Base-by-base conservation (phyloP, 2,888 invertebrate genomes). In the Acheta domesticus region DNA sequence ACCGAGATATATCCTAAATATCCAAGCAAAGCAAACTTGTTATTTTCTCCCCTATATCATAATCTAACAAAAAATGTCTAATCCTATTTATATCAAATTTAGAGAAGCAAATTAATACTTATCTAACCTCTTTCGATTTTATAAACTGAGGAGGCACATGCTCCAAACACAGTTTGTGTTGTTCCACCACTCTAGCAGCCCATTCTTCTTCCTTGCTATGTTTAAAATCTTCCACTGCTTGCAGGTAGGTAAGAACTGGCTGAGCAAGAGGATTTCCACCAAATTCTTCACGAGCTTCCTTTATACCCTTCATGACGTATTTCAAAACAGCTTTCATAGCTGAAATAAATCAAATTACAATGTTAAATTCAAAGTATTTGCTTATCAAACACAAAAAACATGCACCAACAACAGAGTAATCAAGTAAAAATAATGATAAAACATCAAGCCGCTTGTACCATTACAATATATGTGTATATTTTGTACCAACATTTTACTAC, bases 61-160 rank as follows among this genome's bases (percentile, higher is more conserved):
- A 36, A 36, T n/a, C 8, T 11, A 3, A 75, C 11, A 23, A 21
- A 20, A 48, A 11, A 50, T 49, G 11, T 48, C 20, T 76, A 76
- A 12, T 14, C 23, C 36, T 5, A 36, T 36, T 36, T 36, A 36
- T 36, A 36, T 36, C 36, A 36, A 36, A 36, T 36, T 36, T 36
- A 36, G 36, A 8, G 8, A 36, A 36, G 36, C 36, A 8, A 36
- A 36, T 36, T 36, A 36, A 36, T 36, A 36, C 8, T 36, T 48
- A 12, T 84, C 88, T 86, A 86, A 93, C 92, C 84, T 89, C 89
- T 85, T 89, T 89, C 76, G 90, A 89, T 83, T 92, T 93, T 76
- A 93, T 87, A 81, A 93, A 86, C 84, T 89, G 89, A 11, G 91
- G 90, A 79, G 93, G 92, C n/a, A 94, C 89, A 85, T 93, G 92